Conservation (phyloP, 2,888 invertebrate genomes). For the Eupeodes luniger region DNA sequence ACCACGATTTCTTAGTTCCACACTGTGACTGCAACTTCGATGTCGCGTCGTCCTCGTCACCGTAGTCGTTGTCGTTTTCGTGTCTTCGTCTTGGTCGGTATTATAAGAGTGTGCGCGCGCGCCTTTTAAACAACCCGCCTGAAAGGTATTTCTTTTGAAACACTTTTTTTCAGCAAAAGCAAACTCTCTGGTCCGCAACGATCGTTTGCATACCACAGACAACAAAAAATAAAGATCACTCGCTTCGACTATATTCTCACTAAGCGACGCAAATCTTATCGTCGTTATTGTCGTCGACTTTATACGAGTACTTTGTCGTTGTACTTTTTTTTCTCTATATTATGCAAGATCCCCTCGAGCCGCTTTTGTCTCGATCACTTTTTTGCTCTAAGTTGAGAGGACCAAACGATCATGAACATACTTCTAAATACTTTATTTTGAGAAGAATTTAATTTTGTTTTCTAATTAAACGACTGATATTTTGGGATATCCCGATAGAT, state of each 20-base stretch:
- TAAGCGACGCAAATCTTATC: conserved; percentile 46
- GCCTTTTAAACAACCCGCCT: conserved; percentile 66
- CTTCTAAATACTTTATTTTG: conserved; percentile 36
- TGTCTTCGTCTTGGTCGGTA: conserved; percentile 11
- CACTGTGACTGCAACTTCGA: conserved; percentile 9
- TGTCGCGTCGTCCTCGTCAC: neutral
- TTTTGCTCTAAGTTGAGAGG: conserved; percentile 4
- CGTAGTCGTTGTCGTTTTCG: neutral
- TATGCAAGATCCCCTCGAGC: conserved; percentile 65
- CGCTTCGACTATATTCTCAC: conserved; percentile 68
- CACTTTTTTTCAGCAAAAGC: conserved; percentile 37
- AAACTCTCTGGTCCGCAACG: conserved; percentile 66
- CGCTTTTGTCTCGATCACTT: conserved; percentile 38
- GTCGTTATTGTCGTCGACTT: conserved; percentile 52
- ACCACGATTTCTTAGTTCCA: conserved; percentile 66
- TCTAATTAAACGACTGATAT: conserved; percentile 46
- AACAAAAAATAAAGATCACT: conserved; percentile 54
- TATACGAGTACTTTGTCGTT: conserved; percentile 3
- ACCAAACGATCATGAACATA: conserved; percentile 43
- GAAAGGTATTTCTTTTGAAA: conserved; percentile 54
- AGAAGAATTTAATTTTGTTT: conserved; percentile 44
- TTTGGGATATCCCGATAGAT: conserved; percentile 46
- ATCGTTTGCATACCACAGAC: conserved; percentile 69
- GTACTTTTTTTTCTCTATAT: conserved; percentile 54
- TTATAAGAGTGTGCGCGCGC: conserved; percentile 55